Evolutionary conservation across 2,797 vertebrate genomes (phyloP).

Genomic region (Glyptemys insculpta): DNA sequence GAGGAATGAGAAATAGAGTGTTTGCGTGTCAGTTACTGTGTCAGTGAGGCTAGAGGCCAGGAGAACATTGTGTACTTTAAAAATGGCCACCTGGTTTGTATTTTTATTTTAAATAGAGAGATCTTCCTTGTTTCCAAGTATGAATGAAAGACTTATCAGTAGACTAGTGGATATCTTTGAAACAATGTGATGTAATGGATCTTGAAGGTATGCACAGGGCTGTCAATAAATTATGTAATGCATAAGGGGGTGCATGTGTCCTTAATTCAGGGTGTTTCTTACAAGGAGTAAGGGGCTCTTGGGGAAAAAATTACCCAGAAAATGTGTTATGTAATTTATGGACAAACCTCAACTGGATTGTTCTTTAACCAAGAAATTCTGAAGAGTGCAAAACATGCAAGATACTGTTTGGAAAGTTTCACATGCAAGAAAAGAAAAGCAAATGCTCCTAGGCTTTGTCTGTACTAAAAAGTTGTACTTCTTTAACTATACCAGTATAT

Average conservation of each 20-base stretch:
- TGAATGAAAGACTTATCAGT: background rate
- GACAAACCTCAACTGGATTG: background rate
- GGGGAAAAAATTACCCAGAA: too few species aligned
- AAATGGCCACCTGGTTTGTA: background rate
- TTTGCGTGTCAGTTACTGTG: background rate
- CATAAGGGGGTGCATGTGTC: background rate
- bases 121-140: background rate
- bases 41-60: background rate
- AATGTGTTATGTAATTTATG: background rate
- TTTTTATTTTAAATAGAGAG: background rate
- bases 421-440: background rate
- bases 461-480: background rate
- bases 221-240: background rate
- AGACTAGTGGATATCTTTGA: background rate
- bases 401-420: background rate
- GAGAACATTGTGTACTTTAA: background rate
- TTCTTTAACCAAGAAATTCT: background rate
- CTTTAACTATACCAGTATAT: background rate
- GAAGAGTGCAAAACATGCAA: background rate
- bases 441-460: background rate
- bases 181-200: background rate
- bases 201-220: background rate
- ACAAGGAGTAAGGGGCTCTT: background rate
- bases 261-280: background rate
- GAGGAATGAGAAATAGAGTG: background rate